Conservation (phyloP, 2,888 invertebrate species). For the Drosophila meridiana region DNA sequence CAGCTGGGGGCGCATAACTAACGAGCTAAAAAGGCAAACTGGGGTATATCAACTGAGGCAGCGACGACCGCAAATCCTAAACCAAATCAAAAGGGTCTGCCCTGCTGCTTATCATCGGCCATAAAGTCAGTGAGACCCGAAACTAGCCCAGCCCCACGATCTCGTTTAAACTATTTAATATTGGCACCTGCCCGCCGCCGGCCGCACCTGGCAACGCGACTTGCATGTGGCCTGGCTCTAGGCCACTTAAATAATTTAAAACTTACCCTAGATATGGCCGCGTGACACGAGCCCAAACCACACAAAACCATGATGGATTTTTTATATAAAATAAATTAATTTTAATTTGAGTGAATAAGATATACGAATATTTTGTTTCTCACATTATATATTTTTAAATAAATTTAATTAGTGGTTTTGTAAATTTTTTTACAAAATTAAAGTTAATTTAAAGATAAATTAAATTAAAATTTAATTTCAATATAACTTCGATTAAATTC, state of each 20-base stretch:
- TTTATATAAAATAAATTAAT: too few species aligned
- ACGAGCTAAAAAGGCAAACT: slow-evolving; percentile 72
- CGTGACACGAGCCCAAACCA: slow-evolving; percentile 27
- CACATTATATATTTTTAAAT: too few species aligned
- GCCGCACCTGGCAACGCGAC: slow-evolving; percentile 6
- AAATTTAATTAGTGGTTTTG: too few species aligned
- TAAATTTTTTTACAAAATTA: too few species aligned
- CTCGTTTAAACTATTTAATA: slow-evolving; percentile 76
- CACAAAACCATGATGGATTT: not conserved
- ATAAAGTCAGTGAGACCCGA: slow-evolving; percentile 65
- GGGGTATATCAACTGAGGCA: slow-evolving; percentile 32
- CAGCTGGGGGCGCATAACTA: slow-evolving; percentile 69
- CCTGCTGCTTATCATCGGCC: slow-evolving; percentile 78
- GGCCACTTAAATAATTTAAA: slow-evolving; percentile 68
- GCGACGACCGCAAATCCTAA: slow-evolving; percentile 77
- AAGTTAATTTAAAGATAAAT: too few species aligned
- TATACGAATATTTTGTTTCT: too few species aligned
- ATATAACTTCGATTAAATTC: too few species aligned
- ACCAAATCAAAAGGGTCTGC: slow-evolving; percentile 78
- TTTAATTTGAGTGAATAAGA: too few species aligned
- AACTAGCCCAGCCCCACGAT: slow-evolving; percentile 15
- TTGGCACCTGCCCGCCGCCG: slow-evolving; percentile 67
- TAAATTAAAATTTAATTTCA: too few species aligned
- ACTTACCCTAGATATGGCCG: slow-evolving; percentile 24
- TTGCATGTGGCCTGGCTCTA: slow-evolving; percentile 25